phyloP scores from a whole-genome alignment of 2,113 vertebrate species.

The Datnioides undecimradiatus region DNA sequence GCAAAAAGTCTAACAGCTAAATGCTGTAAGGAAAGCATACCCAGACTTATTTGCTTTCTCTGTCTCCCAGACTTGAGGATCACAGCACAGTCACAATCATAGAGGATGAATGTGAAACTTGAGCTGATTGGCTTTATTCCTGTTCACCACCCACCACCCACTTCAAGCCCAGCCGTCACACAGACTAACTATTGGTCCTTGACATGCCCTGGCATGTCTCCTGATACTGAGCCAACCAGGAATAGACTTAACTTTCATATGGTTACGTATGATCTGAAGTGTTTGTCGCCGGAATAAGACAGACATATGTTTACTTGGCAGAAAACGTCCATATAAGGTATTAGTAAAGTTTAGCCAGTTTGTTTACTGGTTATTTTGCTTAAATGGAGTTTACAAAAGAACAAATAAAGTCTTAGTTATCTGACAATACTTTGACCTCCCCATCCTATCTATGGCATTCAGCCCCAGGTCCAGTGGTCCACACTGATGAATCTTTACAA shows the following conservation, averaged over 20 bases:
- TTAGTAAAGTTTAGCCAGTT: background rate
- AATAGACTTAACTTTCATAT: conserved; percentile 22
- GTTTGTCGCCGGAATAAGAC: conserved; percentile 16
- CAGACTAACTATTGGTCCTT: conserved; percentile 18
- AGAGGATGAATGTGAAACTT: conserved; percentile 44
- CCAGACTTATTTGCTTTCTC: background rate
- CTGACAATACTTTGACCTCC: background rate
- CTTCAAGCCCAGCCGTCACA: conserved; percentile 15
- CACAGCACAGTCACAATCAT: background rate
- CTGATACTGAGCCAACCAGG: conserved; percentile 41
- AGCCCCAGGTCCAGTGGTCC: no score
- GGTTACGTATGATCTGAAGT: background rate
- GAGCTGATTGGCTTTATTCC: conserved; percentile 37
- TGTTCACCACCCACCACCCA: conserved; percentile 15
- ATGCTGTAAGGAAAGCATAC: background rate
- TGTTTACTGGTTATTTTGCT: background rate
- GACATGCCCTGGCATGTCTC: conserved; percentile 65
- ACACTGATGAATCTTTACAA: no score
- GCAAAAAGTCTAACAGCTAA: background rate
- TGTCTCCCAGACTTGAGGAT: background rate
- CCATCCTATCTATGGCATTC: background rate
- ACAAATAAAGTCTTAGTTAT: no score
- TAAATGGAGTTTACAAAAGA: background rate
- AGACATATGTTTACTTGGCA: background rate
- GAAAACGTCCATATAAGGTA: background rate